Evolutionary conservation across 2,888 invertebrate species (phyloP).

Genomic region (Frankliniella fusca): DNA sequence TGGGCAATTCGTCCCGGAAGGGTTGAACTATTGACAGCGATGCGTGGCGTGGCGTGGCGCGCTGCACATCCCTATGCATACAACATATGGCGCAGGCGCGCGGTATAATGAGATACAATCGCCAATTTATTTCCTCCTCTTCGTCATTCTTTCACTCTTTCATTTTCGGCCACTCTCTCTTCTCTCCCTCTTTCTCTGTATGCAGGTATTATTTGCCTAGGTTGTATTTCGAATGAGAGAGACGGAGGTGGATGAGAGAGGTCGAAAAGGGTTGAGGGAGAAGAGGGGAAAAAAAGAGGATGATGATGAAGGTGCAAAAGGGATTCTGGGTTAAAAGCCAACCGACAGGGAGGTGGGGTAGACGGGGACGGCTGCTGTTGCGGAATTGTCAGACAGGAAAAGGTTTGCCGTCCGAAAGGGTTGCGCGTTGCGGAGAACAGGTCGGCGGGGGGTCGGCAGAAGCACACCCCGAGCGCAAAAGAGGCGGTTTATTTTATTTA

Average conservation of each 20-base stretch:
- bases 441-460: slow-evolving; percentile 9
- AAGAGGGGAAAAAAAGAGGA: neutral
- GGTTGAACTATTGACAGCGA: neutral
- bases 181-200: neutral
- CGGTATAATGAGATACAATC: slow-evolving; percentile 18
- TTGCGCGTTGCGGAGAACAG: slow-evolving; percentile 9
- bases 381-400: slow-evolving; percentile 25
- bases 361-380: neutral
- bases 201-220: neutral
- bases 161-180: neutral
- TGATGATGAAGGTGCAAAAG: neutral
- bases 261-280: neutral
- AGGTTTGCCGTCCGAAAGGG: slow-evolving; percentile 17
- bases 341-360: neutral
- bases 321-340: slow-evolving; percentile 5
- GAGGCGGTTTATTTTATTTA: slow-evolving; percentile 26
- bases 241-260: neutral
- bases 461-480: neutral
- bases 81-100: neutral
- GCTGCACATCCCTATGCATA: slow-evolving; percentile 7
- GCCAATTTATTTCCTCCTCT: neutral
- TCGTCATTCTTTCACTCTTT: neutral
- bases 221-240: neutral
- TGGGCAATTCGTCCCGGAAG: slow-evolving; percentile 3
- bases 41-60: too few species aligned